phyloP scores from a whole-genome alignment of 2,888 invertebrate genomes.

The Cylloceria caligata region DNA sequence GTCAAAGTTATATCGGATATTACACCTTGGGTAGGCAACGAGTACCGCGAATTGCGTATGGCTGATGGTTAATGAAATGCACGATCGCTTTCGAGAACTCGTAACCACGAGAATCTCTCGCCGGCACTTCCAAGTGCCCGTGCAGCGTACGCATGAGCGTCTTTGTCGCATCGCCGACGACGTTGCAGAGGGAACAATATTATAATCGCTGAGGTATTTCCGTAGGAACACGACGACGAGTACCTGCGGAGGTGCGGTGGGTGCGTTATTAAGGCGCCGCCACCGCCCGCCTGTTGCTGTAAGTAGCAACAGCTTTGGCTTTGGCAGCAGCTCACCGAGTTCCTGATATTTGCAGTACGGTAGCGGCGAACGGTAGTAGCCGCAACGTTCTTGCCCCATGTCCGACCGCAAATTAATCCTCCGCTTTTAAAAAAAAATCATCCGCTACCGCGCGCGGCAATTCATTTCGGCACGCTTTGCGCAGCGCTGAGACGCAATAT shows the following conservation, averaged over 20 bases:
- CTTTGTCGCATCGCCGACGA: conserved; percentile 10
- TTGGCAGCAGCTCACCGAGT: conserved; percentile 16
- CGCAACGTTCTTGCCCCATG: conserved; percentile 66
- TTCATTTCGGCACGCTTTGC: conserved; percentile 76
- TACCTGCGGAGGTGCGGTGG: conserved; percentile 19
- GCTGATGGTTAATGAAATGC: conserved; percentile 57
- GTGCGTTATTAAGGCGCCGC: conserved; percentile 53
- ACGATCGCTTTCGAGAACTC: conserved; percentile 61
- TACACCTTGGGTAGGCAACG: conserved; percentile 28
- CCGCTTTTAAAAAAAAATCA: conserved; percentile 67
- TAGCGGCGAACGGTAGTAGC: conserved; percentile 72
- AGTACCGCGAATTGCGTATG: conserved; percentile 41
- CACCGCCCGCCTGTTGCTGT: conserved; percentile 31
- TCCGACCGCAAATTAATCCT: conserved; percentile 81
- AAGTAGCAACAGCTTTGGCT: conserved; percentile 44
- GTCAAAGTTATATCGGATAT: conserved; percentile 37
- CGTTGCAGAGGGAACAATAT: conserved; percentile 51
- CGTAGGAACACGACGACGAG: conserved; percentile 27
- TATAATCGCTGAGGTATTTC: conserved; percentile 62
- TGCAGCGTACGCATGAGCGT: neutral
- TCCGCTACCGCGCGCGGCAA: conserved; percentile 74
- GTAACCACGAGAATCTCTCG: conserved; percentile 50
- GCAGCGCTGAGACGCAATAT: conserved; percentile 35
- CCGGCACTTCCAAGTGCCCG: neutral
- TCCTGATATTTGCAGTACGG: conserved; percentile 48